Evolutionary conservation across 2,888 invertebrate genomes (phyloP), one percentile per base, ranked within the genome.

Genomic region (Lamproptera curius): DNA sequence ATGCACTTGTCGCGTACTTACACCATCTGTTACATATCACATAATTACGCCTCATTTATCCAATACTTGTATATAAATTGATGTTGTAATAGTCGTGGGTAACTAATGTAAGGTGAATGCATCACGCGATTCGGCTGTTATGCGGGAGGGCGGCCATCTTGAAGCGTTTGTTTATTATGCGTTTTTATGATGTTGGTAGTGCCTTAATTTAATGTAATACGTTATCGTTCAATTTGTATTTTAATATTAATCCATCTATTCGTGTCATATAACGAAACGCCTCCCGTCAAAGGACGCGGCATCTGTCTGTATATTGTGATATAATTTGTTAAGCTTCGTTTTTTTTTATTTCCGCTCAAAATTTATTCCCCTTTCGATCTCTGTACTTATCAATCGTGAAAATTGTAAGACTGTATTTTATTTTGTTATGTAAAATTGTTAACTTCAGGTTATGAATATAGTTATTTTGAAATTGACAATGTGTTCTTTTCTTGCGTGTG

Each of bases 401-500:
- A 87, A 82, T 85, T 74, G 81, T 85, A 86, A 87, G 87, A 87
- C 87, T 87, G 87, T 87, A 83, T 81, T 75, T 83, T 78, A 77
- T 81, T 83, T 82, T 78, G 77, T 86, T 86, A 81, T 81, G 78
- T 84, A 78, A 81, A 74, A 77, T 84, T 77, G 81, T 84, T 85
- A 81, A 78, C 70, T 78, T 79, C 79, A 78, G 75, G 79, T 84
- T 83, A 85, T 76, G 71, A 84, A 86, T 86, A 87, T 82, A 86
- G 80, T 80, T 87, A 83, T 84, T 83, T 84, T 83, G 75, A 79
- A 77, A 80, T 73, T 65, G 52, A 59, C 37, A 26, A 45, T 54
- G 57, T 63, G 65, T 70, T 55, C 9, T 52, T 56, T 68, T 59
- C 55, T 28, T n/a, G n/a, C n/a, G n/a, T n/a, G n/a, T n/a, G n/a